Percentiles rank a stretch among this genome's conserved stretches.
Conservation (phyloP, 2,797 vertebrate species). For the Synanceia verrucosa region DNA sequence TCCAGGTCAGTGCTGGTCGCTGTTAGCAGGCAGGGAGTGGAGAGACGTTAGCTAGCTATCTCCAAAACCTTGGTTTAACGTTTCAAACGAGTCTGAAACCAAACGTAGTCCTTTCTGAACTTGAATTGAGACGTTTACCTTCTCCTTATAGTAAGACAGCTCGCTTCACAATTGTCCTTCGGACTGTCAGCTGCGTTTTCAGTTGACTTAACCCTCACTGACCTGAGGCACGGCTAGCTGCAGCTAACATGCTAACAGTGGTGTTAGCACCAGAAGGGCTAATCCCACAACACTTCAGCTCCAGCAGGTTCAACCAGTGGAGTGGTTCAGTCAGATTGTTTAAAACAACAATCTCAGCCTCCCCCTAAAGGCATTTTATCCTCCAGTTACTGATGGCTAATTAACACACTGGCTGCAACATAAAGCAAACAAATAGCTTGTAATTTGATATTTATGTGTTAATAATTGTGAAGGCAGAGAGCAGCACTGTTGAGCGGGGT, state of each 20-base stretch:
- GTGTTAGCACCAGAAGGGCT: slow-evolving; percentile 39
- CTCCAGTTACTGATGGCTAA: fast-evolving
- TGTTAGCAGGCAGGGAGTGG: background rate
- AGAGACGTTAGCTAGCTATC: slow-evolving; percentile 1
- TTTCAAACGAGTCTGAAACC: background rate
- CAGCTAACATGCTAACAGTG: slow-evolving; percentile 49
- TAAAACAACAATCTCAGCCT: slow-evolving; percentile 38
- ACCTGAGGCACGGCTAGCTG: slow-evolving; percentile 43
- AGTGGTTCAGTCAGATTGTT: slow-evolving; percentile 22
- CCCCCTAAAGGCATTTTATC: background rate
- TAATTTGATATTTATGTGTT: background rate
- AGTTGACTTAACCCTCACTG: slow-evolving; percentile 4
- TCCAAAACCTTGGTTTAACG: background rate
- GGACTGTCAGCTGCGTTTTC: slow-evolving; percentile 28
- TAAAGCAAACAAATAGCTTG: background rate
- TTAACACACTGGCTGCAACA: background rate
- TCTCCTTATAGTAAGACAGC: background rate
- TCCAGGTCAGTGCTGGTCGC: slow-evolving; percentile 81
- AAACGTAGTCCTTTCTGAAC: background rate
- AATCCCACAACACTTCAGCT: slow-evolving; percentile 43
- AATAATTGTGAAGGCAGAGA: background rate
- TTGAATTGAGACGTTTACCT: fast-evolving
- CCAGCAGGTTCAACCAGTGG: slow-evolving; percentile 57
- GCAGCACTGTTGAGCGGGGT: background rate
- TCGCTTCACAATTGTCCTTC: background rate